These are phyloP conservation scores for Syngnathus acus DNA, from an alignment of 2,797 vertebrate species.

Conservation along the genomic window DNA sequence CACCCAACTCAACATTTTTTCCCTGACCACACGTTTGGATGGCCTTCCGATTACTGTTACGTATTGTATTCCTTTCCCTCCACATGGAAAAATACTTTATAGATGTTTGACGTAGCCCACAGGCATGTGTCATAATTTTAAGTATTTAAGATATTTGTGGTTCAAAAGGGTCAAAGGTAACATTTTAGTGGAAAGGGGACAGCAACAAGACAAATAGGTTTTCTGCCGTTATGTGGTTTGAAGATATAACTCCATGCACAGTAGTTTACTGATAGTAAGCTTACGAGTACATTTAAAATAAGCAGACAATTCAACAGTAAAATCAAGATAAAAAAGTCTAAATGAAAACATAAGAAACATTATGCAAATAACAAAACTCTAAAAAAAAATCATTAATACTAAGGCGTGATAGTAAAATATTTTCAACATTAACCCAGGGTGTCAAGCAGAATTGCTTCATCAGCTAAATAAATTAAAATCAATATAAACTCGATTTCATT, in stretches of 20 bases:
- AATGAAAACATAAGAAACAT: background rate
- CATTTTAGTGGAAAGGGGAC: background rate
- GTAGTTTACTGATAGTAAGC: too few relatives aligned
- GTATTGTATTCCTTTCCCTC: conserved; percentile 23
- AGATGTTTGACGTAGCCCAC: conserved; percentile 14
- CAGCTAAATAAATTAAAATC: background rate
- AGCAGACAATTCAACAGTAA: background rate
- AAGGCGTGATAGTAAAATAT: background rate
- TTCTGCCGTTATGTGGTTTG: conserved; percentile 61
- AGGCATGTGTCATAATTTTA: conserved; percentile 15
- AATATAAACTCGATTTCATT: background rate
- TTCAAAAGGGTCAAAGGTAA: conserved; percentile 9
- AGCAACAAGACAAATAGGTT: background rate
- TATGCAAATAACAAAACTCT: background rate
- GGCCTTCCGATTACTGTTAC: conserved; percentile 15
- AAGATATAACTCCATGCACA: conserved; percentile 30
- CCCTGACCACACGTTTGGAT: background rate
- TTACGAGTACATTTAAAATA: too few relatives aligned
- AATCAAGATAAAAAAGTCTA: background rate
- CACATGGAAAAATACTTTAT: conserved; percentile 19
- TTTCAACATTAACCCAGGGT: background rate
- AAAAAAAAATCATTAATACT: background rate
- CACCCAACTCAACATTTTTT: conserved; percentile 1
- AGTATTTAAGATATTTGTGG: conserved; percentile 7
- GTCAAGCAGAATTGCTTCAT: background rate